Evolutionary conservation across 2,888 invertebrate genomes (phyloP), one percentile per base, ranked within the genome.

Genomic region (Orthosia cruda): DNA sequence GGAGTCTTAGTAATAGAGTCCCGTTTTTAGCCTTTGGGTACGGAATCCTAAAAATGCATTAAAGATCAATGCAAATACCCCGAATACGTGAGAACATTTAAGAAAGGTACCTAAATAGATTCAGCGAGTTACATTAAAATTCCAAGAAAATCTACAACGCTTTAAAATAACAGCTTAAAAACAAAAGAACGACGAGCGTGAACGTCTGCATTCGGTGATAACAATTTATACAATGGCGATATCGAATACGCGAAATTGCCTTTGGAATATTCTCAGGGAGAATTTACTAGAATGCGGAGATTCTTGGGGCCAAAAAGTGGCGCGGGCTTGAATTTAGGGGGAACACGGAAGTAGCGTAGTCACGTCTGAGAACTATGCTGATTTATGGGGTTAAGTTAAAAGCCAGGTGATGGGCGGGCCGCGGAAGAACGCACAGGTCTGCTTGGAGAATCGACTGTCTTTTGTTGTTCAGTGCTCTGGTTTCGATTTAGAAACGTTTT

Each of bases 341-440:
- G 79, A 78, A 86, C 85, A 83, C 77, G 85, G 87, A 86, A 88
- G 74, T 63, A 75, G 76, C 80, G 78, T 54, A 83, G 88, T 87
- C 90, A 89, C 87, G 89, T 88, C 83, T 84, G 59, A 47, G 80
- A 74, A 80, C 59, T 73, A 75, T 50, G 47, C 68, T 54, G 87
- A 90, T 90, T 90, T 90, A 90, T 90, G 74, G 73, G 67, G 76
- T 80, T 76, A 79, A 75, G 71, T 81, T 77, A 76, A 76, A 78
- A 62, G 82, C 74, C 65, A 75, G 77, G 77, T 79, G 69, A 58
- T 57, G 64, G 74, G 74, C 63, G 76, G 71, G 61, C 49, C 59
- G 54, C 13, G 4, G 50, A 61, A 16, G 3, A 40, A 68, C 32
- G 26, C 32, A 50, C 20, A 23, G 66, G 59, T 63, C 20, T 67